These are phyloP conservation scores for Stratiolaelaps scimitus DNA, from an alignment of 1,140 invertebrate genomes.

Conservation along the genomic window DNA sequence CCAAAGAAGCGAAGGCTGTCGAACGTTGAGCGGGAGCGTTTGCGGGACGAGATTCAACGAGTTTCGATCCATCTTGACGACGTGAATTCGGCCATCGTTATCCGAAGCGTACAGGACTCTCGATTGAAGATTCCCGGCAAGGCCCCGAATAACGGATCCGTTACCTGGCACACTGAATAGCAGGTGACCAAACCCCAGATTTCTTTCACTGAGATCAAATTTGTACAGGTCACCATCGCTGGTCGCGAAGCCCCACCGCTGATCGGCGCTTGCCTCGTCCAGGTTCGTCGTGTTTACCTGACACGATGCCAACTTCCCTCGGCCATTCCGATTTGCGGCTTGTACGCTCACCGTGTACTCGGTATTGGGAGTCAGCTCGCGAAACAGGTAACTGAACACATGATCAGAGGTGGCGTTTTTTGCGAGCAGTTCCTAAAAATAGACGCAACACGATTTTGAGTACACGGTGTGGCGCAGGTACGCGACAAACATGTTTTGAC, in stretches of 20 bases:
- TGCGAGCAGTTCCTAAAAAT: background rate
- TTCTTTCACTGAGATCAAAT: background rate
- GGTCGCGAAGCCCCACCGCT: background rate
- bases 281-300: slow-evolving; percentile 12
- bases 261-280: background rate
- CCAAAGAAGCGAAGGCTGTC: slow-evolving; percentile 52
- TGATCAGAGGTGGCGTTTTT: background rate
- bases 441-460: too few relatives aligned
- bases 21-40: slow-evolving; percentile 39
- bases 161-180: slow-evolving; percentile 1
- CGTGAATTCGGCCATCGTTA: background rate
- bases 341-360: background rate
- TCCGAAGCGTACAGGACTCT: slow-evolving; percentile 1
- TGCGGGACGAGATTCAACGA: background rate
- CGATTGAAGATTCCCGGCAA: background rate
- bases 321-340: slow-evolving; percentile 4
- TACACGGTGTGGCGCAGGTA: too few relatives aligned
- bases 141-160: background rate
- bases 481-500: background rate
- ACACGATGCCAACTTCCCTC: background rate
- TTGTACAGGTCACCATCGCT: slow-evolving; percentile 7
- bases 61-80: background rate
- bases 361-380: background rate
- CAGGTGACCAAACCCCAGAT: background rate
- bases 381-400: background rate